These are phyloP conservation scores for Lepisosteus oculatus DNA, from an alignment of 2,113 vertebrate species.

Conservation along the genomic window DNA sequence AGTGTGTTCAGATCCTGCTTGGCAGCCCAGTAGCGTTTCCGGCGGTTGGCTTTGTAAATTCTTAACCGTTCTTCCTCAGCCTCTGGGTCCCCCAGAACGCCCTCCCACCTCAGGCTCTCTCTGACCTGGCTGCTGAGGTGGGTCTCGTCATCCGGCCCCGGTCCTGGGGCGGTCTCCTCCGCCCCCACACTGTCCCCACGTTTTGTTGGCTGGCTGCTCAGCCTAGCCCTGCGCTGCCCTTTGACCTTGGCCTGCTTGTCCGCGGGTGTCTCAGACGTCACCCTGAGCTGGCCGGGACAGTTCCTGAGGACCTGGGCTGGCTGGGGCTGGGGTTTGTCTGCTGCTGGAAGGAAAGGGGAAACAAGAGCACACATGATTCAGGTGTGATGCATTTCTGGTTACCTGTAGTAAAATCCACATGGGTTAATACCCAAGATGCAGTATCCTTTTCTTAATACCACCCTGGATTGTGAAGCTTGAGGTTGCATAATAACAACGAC, in stretches of 20 bases:
- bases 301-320: constrained; percentile 28
- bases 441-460: too few relatives aligned
- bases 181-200: constrained; percentile 16
- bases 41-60: constrained; percentile 69
- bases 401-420: too few relatives aligned
- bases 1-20: constrained; percentile 44
- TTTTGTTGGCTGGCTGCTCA: constrained; percentile 13
- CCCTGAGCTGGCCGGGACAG: constrained; percentile 10
- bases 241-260: constrained; percentile 27
- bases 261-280: constrained; percentile 17
- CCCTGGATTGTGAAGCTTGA: too few relatives aligned
- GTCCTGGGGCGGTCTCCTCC: neutral
- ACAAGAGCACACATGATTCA: neutral
- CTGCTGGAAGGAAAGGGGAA: constrained; percentile 23
- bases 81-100: constrained; percentile 66
- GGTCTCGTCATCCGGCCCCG: neutral
- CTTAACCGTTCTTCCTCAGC: constrained; percentile 74
- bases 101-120: constrained; percentile 79
- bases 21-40: constrained; percentile 68
- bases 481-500: too few relatives aligned
- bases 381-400: too few relatives aligned
- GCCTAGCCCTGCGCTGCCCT: constrained; percentile 19
- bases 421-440: too few relatives aligned
- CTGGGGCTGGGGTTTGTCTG: constrained; percentile 58
- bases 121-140: constrained; percentile 39